These are phyloP conservation scores for Phenganax subtilis DNA, from an alignment of 92 coral and sea anemone genomes.

Conservation along the genomic window DNA sequence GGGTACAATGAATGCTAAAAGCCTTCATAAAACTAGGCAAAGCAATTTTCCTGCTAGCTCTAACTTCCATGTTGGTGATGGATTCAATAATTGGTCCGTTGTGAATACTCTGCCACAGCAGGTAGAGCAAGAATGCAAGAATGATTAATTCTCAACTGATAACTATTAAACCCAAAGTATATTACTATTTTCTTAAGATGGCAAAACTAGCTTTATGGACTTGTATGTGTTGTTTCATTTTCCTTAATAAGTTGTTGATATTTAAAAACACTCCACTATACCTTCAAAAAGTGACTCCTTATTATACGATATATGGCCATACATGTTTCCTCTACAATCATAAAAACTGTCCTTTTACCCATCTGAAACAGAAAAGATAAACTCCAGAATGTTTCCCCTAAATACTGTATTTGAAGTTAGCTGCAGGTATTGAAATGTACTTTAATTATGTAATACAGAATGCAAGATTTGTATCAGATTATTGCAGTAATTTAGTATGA, in stretches of 20 bases:
- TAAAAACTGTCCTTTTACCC: conserved; percentile 47
- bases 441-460: not conserved
- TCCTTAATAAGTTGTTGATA: not conserved
- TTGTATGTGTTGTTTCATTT: not conserved
- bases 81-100: too few relatives aligned
- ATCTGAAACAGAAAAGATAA: conserved; percentile 39
- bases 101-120: too few relatives aligned
- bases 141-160: too few relatives aligned
- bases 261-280: not conserved
- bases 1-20: too few relatives aligned
- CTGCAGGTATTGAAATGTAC: not conserved
- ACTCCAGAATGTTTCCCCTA: conserved; percentile 47
- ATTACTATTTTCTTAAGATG: too few relatives aligned
- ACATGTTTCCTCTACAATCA: conserved; percentile 36
- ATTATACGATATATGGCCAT: conserved; percentile 38
- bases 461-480: too few relatives aligned
- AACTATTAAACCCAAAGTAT: too few relatives aligned
- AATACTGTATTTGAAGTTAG: not conserved
- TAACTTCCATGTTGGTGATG: too few relatives aligned
- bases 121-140: too few relatives aligned
- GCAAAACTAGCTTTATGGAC: not conserved
- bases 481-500: too few relatives aligned
- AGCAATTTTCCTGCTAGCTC: too few relatives aligned
- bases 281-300: conserved; percentile 41
- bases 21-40: too few relatives aligned